Evolutionary conservation across 1,140 invertebrate species (phyloP), one percentile per base, ranked within the genome.

Genomic region (Bombyx mandarina): DNA sequence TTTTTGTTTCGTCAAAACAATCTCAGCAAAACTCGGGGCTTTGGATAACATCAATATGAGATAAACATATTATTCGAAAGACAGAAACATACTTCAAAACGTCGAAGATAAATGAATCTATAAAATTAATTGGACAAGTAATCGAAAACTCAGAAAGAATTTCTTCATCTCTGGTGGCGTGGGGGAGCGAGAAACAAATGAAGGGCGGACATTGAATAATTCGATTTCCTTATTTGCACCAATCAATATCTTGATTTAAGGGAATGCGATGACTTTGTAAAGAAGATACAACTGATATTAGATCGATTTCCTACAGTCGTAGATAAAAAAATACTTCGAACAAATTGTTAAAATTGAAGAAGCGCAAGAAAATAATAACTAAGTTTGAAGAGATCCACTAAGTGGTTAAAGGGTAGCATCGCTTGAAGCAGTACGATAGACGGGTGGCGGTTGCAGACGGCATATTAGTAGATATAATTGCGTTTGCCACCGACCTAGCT

Each of bases 41-140:
- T 35, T 35, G 26, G 26, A 35, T 35, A 35, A 35, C 26, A 35
- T 35, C 26, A 35, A 35, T 35, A 35, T 35, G 26, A 35, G 26
- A 35, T 35, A 35, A 35, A 35, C 26, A 35, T 35, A 35, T 35
- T 35, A 35, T 12, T 47, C 12, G 8, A 47, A 10, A 47, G 6
- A 26, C 44, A 22, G 9, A 54, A 48, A 52, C 64, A 79, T 79
- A 77, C 75, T 76, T 82, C 77, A 79, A 81, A 77, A 71, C 71
- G 62, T 68, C 73, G 69, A 76, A 82, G 82, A 82, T 75, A 86
- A 86, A 86, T 87, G 80, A 79, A 85, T 87, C 82, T 82, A 87
- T 87, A 82, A 85, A 87, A 85, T 87, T 87, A 85, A 87, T 87
- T 87, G 82, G 84, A 85, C 81, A 85, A 85, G 84, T 87, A 87